Percentiles rank a stretch among this genome's conserved stretches.
phyloP scores from a whole-genome alignment of 2,888 invertebrate species.

The Camponotus fellah region DNA sequence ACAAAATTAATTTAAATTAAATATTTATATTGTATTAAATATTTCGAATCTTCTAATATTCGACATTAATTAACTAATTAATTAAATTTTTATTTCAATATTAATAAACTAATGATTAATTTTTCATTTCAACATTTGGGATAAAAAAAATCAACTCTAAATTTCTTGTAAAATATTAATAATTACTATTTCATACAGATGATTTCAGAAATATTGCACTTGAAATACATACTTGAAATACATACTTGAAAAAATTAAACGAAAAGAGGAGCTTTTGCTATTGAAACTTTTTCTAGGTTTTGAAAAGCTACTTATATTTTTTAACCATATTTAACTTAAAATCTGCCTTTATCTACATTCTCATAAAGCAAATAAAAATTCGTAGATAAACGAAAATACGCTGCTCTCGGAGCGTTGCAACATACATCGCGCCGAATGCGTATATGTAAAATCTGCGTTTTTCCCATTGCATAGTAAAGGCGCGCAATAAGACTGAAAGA shows the following conservation, averaged over 20 bases:
- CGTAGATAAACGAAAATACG: neutral
- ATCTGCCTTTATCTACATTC: neutral
- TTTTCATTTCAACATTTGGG: neutral
- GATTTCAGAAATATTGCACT: neutral
- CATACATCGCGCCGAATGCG: neutral
- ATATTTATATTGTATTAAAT: neutral
- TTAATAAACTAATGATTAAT: neutral
- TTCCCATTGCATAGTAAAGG: slow-evolving; percentile 4
- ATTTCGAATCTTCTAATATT: neutral
- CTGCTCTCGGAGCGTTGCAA: neutral
- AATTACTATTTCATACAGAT: neutral
- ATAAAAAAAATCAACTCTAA: neutral
- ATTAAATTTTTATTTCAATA: neutral
- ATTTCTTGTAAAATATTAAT: neutral
- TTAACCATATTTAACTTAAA: neutral
- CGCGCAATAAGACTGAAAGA: slow-evolving; percentile 14
- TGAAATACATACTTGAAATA: too few species aligned
- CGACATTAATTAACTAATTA: slow-evolving; percentile 3
- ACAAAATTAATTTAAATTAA: neutral
- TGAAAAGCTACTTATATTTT: neutral
- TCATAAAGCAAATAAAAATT: neutral
- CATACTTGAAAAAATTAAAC: neutral
- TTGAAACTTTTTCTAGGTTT: neutral
- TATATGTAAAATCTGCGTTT: slow-evolving; percentile 1
- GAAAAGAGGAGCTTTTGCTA: neutral